Evolutionary conservation across 2,113 vertebrate genomes (phyloP).

Genomic region (Neodontobutis hainanensis): DNA sequence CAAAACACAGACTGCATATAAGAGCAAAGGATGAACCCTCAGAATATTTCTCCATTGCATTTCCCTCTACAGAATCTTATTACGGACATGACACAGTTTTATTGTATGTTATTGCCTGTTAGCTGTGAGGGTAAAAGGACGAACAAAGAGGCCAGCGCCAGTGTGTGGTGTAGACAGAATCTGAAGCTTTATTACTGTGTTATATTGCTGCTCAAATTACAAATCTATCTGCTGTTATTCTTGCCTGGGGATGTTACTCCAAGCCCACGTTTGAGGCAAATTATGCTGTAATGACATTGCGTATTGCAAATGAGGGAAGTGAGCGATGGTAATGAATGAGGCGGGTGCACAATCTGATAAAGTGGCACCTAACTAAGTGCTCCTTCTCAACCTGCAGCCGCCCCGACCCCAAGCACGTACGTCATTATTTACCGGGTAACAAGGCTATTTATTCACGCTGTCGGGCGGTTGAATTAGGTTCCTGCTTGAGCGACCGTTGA

Average conservation of each 20-base stretch:
- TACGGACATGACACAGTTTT: constrained; percentile 19
- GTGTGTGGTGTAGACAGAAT: constrained; percentile 37
- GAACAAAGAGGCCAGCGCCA: constrained; percentile 33
- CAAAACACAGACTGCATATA: neutral
- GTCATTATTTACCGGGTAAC: constrained; percentile 74
- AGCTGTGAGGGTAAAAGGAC: constrained; percentile 21
- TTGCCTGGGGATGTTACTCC: constrained; percentile 56
- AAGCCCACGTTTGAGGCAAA: constrained; percentile 57
- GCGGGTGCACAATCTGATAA: constrained; percentile 67
- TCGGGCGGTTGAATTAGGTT: constrained; percentile 76
- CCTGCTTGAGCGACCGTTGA: constrained; percentile 67
- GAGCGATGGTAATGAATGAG: constrained; percentile 72
- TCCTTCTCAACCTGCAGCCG: constrained; percentile 70
- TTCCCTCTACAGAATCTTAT: constrained; percentile 29
- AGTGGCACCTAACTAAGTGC: constrained; percentile 66
- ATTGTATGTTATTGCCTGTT: constrained; percentile 24
- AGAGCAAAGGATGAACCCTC: constrained; percentile 17
- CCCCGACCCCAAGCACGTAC: constrained; percentile 44
- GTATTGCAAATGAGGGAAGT: constrained; percentile 65
- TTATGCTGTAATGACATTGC: constrained; percentile 69
- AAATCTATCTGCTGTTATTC: constrained; percentile 56
- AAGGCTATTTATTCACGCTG: constrained; percentile 76
- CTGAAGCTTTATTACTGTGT: constrained; percentile 59
- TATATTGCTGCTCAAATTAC: constrained; percentile 65
- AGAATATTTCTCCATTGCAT: too few relatives aligned